phyloP scores from a whole-genome alignment of 2,113 vertebrate species.

The Chascanopsetta lugubris region DNA sequence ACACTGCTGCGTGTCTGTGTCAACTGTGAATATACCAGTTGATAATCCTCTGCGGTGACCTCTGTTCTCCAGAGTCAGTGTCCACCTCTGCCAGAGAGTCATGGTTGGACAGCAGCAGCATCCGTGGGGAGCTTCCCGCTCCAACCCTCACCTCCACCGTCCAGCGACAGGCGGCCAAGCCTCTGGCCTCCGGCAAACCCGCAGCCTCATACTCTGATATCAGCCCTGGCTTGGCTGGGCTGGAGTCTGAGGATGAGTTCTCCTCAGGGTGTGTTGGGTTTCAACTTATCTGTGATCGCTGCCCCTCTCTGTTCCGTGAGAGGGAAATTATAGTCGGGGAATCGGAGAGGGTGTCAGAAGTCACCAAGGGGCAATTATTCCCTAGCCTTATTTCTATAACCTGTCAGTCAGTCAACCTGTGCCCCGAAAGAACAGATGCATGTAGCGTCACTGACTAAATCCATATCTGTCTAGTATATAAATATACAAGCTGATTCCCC shows the following conservation, averaged over 20 bases:
- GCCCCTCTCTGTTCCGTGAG: background rate
- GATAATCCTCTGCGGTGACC: background rate
- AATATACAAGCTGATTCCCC: background rate
- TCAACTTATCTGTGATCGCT: constrained; percentile 5
- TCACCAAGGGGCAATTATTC: background rate
- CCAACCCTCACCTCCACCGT: constrained; percentile 81
- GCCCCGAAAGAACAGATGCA: background rate
- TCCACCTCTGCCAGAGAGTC: constrained; percentile 47
- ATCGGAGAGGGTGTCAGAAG: background rate
- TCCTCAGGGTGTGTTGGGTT: constrained; percentile 63
- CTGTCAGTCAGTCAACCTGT: background rate
- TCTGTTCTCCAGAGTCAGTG: constrained; percentile 37
- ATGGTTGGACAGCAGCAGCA: constrained; percentile 57
- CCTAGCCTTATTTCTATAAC: too few species aligned
- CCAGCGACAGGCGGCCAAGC: constrained; percentile 49
- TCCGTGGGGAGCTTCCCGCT: constrained; percentile 49
- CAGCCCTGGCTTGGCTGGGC: constrained; percentile 30
- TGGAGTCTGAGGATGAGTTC: constrained; percentile 72
- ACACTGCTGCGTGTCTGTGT: background rate
- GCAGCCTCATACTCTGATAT: constrained; percentile 3
- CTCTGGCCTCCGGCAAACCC: background rate
- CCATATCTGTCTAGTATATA: background rate
- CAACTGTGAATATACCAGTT: background rate
- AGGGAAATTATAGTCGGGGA: background rate
- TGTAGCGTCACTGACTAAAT: background rate